These are phyloP conservation scores for Scelioninae gen. 2 DNA, from an alignment of 2,888 invertebrate genomes.

Conservation along the genomic window DNA sequence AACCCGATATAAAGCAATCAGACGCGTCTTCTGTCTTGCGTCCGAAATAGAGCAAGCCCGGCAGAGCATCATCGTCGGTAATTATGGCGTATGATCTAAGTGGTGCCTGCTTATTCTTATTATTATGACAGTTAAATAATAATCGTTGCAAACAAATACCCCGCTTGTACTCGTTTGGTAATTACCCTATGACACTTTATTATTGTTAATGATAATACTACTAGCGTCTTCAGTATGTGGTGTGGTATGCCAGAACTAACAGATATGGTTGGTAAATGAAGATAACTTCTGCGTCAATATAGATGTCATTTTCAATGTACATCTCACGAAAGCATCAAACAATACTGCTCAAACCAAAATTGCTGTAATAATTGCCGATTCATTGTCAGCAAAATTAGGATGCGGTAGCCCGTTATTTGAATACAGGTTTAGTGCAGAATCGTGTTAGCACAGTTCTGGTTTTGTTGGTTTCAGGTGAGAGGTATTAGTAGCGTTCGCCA, in stretches of 20 bases:
- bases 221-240: slow-evolving; percentile 7
- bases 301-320: too few relatives aligned
- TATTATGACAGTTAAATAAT: slow-evolving; percentile 26
- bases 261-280: background rate
- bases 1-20: slow-evolving; percentile 52
- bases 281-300: slow-evolving; percentile 1
- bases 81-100: slow-evolving; percentile 67
- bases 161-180: background rate
- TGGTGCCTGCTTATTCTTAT: slow-evolving; percentile 14
- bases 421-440: slow-evolving; percentile 51
- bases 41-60: slow-evolving; percentile 62
- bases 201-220: slow-evolving; percentile 13
- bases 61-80: slow-evolving; percentile 66
- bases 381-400: slow-evolving; percentile 42
- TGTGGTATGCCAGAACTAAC: too few relatives aligned
- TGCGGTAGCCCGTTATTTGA: slow-evolving; percentile 27
- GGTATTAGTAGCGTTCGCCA: slow-evolving; percentile 42
- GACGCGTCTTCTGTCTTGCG: slow-evolving; percentile 45
- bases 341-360: too few relatives aligned
- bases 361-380: slow-evolving; percentile 41
- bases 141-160: background rate
- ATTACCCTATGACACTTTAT: slow-evolving; percentile 12
- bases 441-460: slow-evolving; percentile 45
- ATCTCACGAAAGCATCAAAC: slow-evolving; percentile 12
- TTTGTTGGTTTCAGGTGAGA: slow-evolving; percentile 47